Percentiles rank a stretch among this genome's conserved stretches.
phyloP scores from a whole-genome alignment of 2,888 invertebrate genomes.

The Xestoiulus laeticollis region DNA sequence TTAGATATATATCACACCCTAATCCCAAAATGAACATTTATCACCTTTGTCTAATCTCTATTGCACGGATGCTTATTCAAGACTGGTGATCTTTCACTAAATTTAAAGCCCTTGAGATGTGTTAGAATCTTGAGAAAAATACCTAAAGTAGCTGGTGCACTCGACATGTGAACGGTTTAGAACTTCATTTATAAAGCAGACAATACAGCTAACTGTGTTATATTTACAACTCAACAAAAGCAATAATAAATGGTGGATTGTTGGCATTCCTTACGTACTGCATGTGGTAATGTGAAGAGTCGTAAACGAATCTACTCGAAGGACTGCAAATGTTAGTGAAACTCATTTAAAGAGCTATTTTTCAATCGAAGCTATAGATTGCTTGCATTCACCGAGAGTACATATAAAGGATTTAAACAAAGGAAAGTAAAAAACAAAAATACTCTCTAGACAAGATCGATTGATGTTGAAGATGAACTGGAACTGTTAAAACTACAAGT shows the following conservation, averaged over 20 bases:
- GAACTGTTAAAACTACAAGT: not conserved
- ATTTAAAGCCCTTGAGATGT: not conserved
- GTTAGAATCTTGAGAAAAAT: not conserved
- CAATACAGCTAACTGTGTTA: not conserved
- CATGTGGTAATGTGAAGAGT: not conserved
- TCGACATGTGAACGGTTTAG: not conserved
- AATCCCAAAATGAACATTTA: not conserved
- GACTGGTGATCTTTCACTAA: not conserved
- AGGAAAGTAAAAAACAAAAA: too few species aligned
- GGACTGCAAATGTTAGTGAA: not conserved
- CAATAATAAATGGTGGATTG: constrained; percentile 22
- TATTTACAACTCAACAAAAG: not conserved
- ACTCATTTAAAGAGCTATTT: constrained; percentile 22
- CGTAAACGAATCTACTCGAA: constrained; percentile 22
- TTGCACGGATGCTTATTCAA: not conserved
- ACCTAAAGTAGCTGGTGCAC: not conserved
- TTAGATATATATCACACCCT: not conserved
- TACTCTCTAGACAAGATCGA: not conserved
- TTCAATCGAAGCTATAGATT: not conserved
- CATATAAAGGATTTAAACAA: not conserved
- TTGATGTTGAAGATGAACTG: not conserved
- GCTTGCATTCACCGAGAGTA: not conserved
- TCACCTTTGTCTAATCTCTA: not conserved
- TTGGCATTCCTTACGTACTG: not conserved
- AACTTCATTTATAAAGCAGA: not conserved